These are phyloP conservation scores for Cheilosia pagana DNA, from an alignment of 2,888 invertebrate species.

Conservation along the genomic window DNA sequence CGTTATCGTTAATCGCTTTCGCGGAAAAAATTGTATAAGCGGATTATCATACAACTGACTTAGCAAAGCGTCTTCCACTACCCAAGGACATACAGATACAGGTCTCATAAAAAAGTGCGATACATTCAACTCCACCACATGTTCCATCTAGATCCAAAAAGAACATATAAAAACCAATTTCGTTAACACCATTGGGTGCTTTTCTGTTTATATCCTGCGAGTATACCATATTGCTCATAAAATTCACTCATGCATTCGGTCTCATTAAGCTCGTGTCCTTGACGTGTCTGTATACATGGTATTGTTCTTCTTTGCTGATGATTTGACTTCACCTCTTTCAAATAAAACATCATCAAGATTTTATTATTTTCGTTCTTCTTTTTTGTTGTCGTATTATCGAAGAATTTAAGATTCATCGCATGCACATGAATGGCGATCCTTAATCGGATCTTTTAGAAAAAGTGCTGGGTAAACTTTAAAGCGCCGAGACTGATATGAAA, in stretches of 20 bases:
- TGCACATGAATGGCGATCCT: slow-evolving; percentile 35
- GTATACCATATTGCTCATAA: slow-evolving; percentile 43
- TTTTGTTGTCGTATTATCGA: slow-evolving; percentile 29
- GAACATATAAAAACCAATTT: slow-evolving; percentile 51
- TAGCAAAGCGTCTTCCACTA: neutral
- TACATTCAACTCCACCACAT: slow-evolving; percentile 30
- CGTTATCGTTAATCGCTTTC: too few species aligned
- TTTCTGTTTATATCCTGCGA: slow-evolving; percentile 45
- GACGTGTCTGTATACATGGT: neutral
- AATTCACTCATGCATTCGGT: slow-evolving; percentile 42
- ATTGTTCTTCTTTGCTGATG: slow-evolving; percentile 2
- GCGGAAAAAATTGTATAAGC: neutral
- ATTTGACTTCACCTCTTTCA: slow-evolving; percentile 19
- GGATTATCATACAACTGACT: slow-evolving; percentile 42
- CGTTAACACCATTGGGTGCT: slow-evolving; percentile 45
- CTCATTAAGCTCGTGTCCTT: slow-evolving; percentile 43
- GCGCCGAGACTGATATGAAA: neutral
- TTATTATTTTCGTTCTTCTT: slow-evolving; percentile 9
- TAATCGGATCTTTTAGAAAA: slow-evolving; percentile 39
- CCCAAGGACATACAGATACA: slow-evolving; percentile 25
- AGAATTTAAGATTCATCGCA: slow-evolving; percentile 47
- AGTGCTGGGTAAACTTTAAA: neutral
- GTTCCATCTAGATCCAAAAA: slow-evolving; percentile 23
- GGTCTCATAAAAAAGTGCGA: slow-evolving; percentile 20
- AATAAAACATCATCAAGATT: slow-evolving; percentile 32